phyloP scores from a whole-genome alignment of 2,888 invertebrate species.

The Rosalia funebris region DNA sequence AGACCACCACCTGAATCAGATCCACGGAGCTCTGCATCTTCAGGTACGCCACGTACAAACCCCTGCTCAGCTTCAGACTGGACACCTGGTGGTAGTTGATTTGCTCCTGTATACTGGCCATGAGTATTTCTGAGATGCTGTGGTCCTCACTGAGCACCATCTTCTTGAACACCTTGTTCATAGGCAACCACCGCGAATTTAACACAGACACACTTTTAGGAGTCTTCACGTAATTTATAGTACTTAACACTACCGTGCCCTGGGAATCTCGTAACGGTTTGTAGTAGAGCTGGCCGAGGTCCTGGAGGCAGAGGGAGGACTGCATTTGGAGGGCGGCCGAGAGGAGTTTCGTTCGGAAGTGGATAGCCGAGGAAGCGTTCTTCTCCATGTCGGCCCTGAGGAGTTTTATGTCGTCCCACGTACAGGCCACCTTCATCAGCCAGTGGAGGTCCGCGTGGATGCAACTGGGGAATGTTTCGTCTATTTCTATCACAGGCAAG shows the following conservation, averaged over 20 bases:
- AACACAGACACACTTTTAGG: slow-evolving; percentile 88
- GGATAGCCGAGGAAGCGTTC: slow-evolving; percentile 88
- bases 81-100: slow-evolving; percentile 81
- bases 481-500: slow-evolving; percentile 95
- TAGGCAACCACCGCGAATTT: slow-evolving; percentile 92
- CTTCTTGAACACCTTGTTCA: slow-evolving; percentile 79
- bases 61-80: slow-evolving; percentile 82
- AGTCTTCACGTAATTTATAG: slow-evolving; percentile 82
- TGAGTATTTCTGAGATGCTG: slow-evolving; percentile 83
- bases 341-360: slow-evolving; percentile 90
- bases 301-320: slow-evolving; percentile 74
- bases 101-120: slow-evolving; percentile 88
- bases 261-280: slow-evolving; percentile 88
- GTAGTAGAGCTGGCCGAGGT: slow-evolving; percentile 94
- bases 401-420: slow-evolving; percentile 96
- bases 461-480: slow-evolving; percentile 93
- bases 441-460: slow-evolving; percentile 95
- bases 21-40: slow-evolving; percentile 97
- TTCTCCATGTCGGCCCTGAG: slow-evolving; percentile 95
- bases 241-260: slow-evolving; percentile 91
- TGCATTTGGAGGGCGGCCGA: slow-evolving; percentile 94
- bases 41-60: slow-evolving; percentile 94
- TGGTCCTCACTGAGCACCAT: slow-evolving; percentile 78
- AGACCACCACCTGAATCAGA: slow-evolving; percentile 91
- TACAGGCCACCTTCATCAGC: slow-evolving; percentile 92